phyloP scores from a whole-genome alignment of 2,888 invertebrate genomes.

The Erebia ligea region DNA sequence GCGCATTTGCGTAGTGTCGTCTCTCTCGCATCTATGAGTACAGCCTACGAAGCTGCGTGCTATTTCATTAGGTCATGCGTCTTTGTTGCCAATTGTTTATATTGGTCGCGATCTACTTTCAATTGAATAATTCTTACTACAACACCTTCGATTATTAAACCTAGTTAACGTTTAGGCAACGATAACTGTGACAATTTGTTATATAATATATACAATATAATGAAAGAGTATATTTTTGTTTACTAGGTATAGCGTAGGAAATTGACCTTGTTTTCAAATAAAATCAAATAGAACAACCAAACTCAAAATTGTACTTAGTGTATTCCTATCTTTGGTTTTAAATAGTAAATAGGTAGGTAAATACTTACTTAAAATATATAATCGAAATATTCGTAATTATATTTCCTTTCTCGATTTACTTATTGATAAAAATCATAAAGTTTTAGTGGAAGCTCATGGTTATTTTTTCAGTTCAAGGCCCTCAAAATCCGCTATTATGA shows the following conservation, averaged over 20 bases:
- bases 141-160: conserved; percentile 65
- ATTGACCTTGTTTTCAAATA: background rate
- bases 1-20: conserved; percentile 57
- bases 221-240: background rate
- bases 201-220: conserved; percentile 2
- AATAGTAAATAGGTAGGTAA: too few species aligned
- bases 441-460: too few species aligned
- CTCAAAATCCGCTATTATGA: background rate
- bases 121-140: conserved; percentile 77
- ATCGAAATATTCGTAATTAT: too few species aligned
- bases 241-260: too few species aligned
- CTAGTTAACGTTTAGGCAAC: conserved; percentile 35
- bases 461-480: background rate
- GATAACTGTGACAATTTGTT: background rate
- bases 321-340: background rate
- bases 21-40: conserved; percentile 54
- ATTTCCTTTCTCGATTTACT: too few species aligned
- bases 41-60: conserved; percentile 71
- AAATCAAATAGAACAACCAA: background rate
- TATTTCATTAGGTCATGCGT: conserved; percentile 72
- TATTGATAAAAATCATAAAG: too few species aligned
- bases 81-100: conserved; percentile 78
- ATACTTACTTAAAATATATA: too few species aligned
- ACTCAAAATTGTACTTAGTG: background rate
- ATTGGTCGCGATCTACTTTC: conserved; percentile 77